Base-by-base conservation (phyloP, 2,797 vertebrate genomes). In the Etheostoma perlongum region DNA sequence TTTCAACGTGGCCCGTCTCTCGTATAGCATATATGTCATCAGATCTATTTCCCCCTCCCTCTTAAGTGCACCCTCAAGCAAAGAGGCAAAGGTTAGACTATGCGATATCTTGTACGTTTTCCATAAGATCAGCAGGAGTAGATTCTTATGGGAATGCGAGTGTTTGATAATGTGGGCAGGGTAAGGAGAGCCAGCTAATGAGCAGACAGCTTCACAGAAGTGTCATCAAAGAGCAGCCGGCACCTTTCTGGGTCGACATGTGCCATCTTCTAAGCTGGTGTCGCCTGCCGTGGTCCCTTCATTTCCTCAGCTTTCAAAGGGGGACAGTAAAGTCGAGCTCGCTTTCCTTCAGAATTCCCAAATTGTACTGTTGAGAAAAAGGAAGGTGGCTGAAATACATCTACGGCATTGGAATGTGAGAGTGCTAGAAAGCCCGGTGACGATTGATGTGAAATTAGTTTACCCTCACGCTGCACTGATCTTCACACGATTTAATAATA, bases 161-260 rank as follows among this genome's bases (percentile, higher is more conserved):
- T 90, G 89, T 89, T 91, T 91, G 90, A 93, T 91, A 91, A 88
- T 89, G 83, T 88, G 85, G 81, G 70, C 64, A 62, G 87, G 85
- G 83, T 82, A 87, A 86, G 83, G 83, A 86, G 88, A 88, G 85
- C 76, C 74, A 76, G 86, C 92, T 94, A 94, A 95, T 94, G 93
- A 95, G 93, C 89, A 89, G 85, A 81, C 85, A 89, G 89, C 82
- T 93, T 94, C 86, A 91, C 87, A 89, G 90, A 91, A 93, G 92
- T 84, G 89, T 66, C 91, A 91, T 93, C 92, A 92, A 88, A 92
- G 91, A 91, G 89, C 89, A 87, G 87, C 87, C 88, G 89, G 89
- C 87, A 91, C 90, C 91, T 92, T 90, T 91, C 76, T 90, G 87
- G 86, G 88, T 90, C 83, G 81, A 90, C 88, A 89, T 92, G 84